Evolutionary conservation across 2,888 invertebrate genomes (phyloP), one percentile per base, ranked within the genome.

Genomic region (Timandra comae): DNA sequence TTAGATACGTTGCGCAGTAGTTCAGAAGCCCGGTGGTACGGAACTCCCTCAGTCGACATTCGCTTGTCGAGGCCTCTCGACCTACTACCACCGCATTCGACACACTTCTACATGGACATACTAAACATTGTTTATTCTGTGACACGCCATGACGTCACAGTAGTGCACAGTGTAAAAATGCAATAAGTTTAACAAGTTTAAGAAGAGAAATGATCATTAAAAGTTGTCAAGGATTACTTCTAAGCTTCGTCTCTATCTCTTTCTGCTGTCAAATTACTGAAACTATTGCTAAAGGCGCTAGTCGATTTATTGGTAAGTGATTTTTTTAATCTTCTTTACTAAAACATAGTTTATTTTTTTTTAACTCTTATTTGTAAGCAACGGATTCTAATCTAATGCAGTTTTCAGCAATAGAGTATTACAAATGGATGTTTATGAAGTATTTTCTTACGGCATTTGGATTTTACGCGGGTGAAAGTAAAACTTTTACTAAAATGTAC

Each of bases 201-300:
- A 46, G 46, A 44, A 40, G 46, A 39, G 40, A 32, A 27, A 84
- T 82, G 84, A 77, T 82, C 60, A 78, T 62, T 60, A 82, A 79
- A 75, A 76, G 64, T 60, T 82, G 74, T 57, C 84, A 85, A 62
- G 80, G 84, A 50, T 67, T 84, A 52, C 72, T 85, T 61, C 59
- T 84, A 42, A 84, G 84, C 67, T 79, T 84, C 49, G 59, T 84
- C 55, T 84, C 85, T 24, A 78, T 85, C 45, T 81, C 85, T 46
- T 79, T 85, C 56, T 82, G 84, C 65, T 85, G 85, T 59, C 85
- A 85, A 50, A 69, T 85, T 10, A 79, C 74, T 37, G 84, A 84
- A 65, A 84, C 81, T 56, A 70, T 82, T 65, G 84, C 85, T 8
- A 84, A 84, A 44, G 82, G 82, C 46, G 82, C 85, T 13, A 84